Evolutionary conservation across 2,888 invertebrate genomes (phyloP).

Genomic region (Drosophila testacea): DNA sequence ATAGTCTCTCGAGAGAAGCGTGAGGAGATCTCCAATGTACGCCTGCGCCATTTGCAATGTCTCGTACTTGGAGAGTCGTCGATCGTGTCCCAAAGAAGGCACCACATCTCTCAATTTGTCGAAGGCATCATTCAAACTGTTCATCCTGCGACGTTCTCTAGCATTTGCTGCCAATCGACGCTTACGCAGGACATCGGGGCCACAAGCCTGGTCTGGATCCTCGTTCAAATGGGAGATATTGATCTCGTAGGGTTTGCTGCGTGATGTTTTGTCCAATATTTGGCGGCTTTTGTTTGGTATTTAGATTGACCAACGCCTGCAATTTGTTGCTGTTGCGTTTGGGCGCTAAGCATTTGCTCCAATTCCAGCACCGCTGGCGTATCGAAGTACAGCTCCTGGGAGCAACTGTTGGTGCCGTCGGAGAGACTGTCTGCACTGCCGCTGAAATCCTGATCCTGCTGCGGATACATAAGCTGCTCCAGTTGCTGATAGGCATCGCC

Average conservation of each 20-base stretch:
- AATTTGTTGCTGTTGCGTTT: slow-evolving; percentile 33
- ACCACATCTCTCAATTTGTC: slow-evolving; percentile 90
- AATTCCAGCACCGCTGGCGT: slow-evolving; percentile 64
- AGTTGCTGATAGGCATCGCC: slow-evolving; percentile 55
- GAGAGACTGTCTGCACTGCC: slow-evolving; percentile 64
- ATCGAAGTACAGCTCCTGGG: slow-evolving; percentile 52
- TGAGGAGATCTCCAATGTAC: slow-evolving; percentile 89
- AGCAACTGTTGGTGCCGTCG: slow-evolving; percentile 61
- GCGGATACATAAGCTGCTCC: slow-evolving; percentile 59
- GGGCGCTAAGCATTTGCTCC: slow-evolving; percentile 62
- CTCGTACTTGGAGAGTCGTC: slow-evolving; percentile 91
- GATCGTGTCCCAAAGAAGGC: slow-evolving; percentile 89
- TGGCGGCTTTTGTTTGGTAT: slow-evolving; percentile 43
- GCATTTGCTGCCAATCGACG: slow-evolving; percentile 91
- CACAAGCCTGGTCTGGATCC: slow-evolving; percentile 22
- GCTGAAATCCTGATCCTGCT: slow-evolving; percentile 53
- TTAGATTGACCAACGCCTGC: slow-evolving; percentile 14
- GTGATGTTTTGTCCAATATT: slow-evolving; percentile 44
- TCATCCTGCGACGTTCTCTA: slow-evolving; percentile 90
- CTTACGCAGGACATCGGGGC: slow-evolving; percentile 82
- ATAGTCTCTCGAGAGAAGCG: slow-evolving; percentile 86
- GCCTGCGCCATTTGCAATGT: slow-evolving; percentile 92
- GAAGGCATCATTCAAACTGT: slow-evolving; percentile 90
- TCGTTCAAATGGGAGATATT: not conserved
- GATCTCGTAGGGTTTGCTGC: slow-evolving; percentile 37